phyloP scores from a whole-genome alignment of 2,797 vertebrate species.

The Scyliorhinus canicula region DNA sequence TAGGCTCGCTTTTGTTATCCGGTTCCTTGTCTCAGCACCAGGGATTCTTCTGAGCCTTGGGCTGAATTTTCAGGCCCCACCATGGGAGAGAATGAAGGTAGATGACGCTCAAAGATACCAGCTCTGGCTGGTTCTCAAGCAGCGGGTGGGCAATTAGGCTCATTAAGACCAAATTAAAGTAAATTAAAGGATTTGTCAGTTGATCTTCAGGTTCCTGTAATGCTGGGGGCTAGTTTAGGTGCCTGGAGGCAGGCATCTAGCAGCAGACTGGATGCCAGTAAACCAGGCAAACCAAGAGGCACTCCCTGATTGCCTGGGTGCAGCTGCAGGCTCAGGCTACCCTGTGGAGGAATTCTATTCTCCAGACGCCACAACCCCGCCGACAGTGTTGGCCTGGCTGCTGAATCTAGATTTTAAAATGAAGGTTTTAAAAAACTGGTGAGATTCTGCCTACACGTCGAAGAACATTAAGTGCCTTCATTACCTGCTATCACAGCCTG shows the following conservation, averaged over 20 bases:
- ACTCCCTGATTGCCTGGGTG: neutral
- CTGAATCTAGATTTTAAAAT: neutral
- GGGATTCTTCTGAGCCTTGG: neutral
- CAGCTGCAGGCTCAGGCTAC: no score
- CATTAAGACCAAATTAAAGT: neutral
- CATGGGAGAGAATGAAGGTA: neutral
- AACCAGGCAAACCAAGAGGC: no score
- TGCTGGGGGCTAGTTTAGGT: neutral
- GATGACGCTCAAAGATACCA: neutral
- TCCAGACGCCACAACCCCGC: neutral
- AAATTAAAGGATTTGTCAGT: neutral
- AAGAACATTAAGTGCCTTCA: neutral
- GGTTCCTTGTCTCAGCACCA: neutral
- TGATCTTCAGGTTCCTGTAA: neutral
- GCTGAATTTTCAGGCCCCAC: no score
- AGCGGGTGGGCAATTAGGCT: neutral
- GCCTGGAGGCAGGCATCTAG: neutral
- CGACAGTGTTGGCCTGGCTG: neutral
- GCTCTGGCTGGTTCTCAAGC: neutral
- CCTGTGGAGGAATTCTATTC: no score
- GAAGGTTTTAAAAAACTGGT: neutral
- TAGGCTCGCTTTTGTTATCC: neutral
- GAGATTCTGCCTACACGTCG: neutral
- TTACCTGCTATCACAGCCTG: no score
- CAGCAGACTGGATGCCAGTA: no score